Percentiles rank a stretch among this genome's conserved stretches.
Conservation (phyloP, 2,888 invertebrate species). For the Cordylochernes scorpioides region DNA sequence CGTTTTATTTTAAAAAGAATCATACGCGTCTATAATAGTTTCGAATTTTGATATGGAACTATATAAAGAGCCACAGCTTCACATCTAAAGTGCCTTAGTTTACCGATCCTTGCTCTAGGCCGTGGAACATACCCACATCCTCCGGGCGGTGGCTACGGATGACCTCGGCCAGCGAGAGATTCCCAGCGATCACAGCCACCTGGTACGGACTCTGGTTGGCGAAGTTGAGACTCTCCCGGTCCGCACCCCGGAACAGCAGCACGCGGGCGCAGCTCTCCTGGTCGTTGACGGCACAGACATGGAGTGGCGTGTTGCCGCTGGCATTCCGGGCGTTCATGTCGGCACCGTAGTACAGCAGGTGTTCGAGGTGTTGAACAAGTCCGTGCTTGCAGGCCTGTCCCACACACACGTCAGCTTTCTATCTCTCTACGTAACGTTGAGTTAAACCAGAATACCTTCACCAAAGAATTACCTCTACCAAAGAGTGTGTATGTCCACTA, state of each 20-base stretch:
- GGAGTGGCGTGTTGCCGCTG: constrained; percentile 79
- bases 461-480: too few relatives aligned
- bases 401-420: too few relatives aligned
- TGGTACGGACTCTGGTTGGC: constrained; percentile 95
- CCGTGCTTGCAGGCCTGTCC: constrained; percentile 16
- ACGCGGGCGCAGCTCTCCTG: constrained; percentile 79
- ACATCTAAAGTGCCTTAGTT: too few relatives aligned
- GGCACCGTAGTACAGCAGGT: constrained; percentile 89
- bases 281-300: constrained; percentile 93
- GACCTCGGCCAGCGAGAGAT: constrained; percentile 74
- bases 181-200: constrained; percentile 88
- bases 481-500: too few relatives aligned
- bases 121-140: constrained; percentile 37
- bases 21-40: too few relatives aligned
- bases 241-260: constrained; percentile 78
- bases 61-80: too few relatives aligned
- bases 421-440: too few relatives aligned
- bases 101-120: too few relatives aligned
- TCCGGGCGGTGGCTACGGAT: constrained; percentile 79
- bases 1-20: too few relatives aligned
- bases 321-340: constrained; percentile 93
- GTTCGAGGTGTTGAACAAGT: constrained; percentile 78
- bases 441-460: too few relatives aligned
- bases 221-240: constrained; percentile 61
- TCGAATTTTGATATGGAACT: too few relatives aligned